Evolutionary conservation across 1,140 invertebrate species (phyloP).

Genomic region (Venturia canescens): DNA sequence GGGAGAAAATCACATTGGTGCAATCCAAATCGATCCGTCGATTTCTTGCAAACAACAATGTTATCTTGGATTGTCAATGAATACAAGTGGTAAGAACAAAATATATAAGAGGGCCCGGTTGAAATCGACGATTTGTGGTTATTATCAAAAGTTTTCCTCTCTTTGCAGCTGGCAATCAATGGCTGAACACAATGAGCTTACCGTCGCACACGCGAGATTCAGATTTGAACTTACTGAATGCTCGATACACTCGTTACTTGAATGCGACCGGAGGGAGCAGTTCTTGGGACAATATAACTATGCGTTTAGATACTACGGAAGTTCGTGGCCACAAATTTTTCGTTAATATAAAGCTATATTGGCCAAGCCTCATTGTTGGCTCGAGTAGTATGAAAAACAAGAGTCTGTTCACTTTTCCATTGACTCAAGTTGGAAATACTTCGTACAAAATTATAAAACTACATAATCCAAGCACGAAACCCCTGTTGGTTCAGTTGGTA

Average conservation of each 20-base stretch:
- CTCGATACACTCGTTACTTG: slow-evolving; percentile 78
- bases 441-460: slow-evolving; percentile 81
- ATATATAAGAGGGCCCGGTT: neutral
- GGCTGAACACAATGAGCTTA: slow-evolving; percentile 84
- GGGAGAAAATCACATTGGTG: slow-evolving; percentile 77
- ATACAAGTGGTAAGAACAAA: slow-evolving; percentile 78
- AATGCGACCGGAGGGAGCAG: slow-evolving; percentile 75
- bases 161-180: slow-evolving; percentile 80
- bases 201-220: slow-evolving; percentile 80
- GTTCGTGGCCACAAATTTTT: slow-evolving; percentile 85
- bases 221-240: slow-evolving; percentile 80
- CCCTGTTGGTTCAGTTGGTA: slow-evolving; percentile 80
- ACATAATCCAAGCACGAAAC: slow-evolving; percentile 80
- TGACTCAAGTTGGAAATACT: slow-evolving; percentile 89
- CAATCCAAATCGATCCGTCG: slow-evolving; percentile 82
- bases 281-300: slow-evolving; percentile 82
- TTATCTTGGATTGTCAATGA: slow-evolving; percentile 83
- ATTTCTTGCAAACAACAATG: slow-evolving; percentile 84
- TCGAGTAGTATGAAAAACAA: slow-evolving; percentile 71
- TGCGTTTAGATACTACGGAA: slow-evolving; percentile 87
- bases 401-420: slow-evolving; percentile 83
- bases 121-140: neutral
- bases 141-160: slow-evolving; percentile 10
- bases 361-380: slow-evolving; percentile 81
- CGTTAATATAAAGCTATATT: slow-evolving; percentile 83